Evolutionary conservation across 2,888 invertebrate genomes (phyloP).

Genomic region (Euzophera pinguis): DNA sequence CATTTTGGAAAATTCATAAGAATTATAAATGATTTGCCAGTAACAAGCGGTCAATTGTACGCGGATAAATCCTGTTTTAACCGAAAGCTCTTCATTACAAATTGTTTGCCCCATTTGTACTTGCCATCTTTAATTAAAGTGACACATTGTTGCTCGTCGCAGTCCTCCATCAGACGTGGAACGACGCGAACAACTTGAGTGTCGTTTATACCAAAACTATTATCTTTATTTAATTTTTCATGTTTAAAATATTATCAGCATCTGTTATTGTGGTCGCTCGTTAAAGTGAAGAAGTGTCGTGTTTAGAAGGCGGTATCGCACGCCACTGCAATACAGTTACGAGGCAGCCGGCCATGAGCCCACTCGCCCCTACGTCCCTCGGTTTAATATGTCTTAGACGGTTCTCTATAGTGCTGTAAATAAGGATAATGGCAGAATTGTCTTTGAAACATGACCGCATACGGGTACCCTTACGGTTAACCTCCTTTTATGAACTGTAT

Average conservation of each 20-base stretch:
- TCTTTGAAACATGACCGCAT: slow-evolving; percentile 51
- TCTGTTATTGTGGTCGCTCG: slow-evolving; percentile 20
- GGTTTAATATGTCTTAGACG: slow-evolving; percentile 24
- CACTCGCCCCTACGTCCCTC: slow-evolving; percentile 49
- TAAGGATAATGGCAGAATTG: slow-evolving; percentile 57
- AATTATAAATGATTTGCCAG: not conserved
- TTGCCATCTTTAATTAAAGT: slow-evolving; percentile 62
- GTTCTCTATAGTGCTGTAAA: slow-evolving; percentile 40
- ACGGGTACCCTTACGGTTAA: slow-evolving; percentile 51
- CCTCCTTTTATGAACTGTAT: slow-evolving; percentile 69
- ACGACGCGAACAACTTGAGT: slow-evolving; percentile 28
- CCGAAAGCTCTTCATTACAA: slow-evolving; percentile 59
- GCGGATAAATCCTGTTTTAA: slow-evolving; percentile 75
- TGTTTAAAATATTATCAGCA: slow-evolving; percentile 9
- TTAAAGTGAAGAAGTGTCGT: slow-evolving; percentile 28
- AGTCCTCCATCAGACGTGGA: slow-evolving; percentile 47
- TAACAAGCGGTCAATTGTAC: slow-evolving; percentile 20
- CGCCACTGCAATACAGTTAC: slow-evolving; percentile 50
- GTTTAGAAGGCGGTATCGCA: slow-evolving; percentile 36
- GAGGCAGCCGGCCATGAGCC: slow-evolving; percentile 56
- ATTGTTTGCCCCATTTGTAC: slow-evolving; percentile 53
- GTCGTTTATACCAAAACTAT: slow-evolving; percentile 15
- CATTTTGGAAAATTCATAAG: too few species aligned
- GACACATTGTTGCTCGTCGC: slow-evolving; percentile 43
- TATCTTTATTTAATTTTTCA: slow-evolving; percentile 15